Conservation (phyloP, 2,888 invertebrate species). For the Polymixis lichenea region DNA sequence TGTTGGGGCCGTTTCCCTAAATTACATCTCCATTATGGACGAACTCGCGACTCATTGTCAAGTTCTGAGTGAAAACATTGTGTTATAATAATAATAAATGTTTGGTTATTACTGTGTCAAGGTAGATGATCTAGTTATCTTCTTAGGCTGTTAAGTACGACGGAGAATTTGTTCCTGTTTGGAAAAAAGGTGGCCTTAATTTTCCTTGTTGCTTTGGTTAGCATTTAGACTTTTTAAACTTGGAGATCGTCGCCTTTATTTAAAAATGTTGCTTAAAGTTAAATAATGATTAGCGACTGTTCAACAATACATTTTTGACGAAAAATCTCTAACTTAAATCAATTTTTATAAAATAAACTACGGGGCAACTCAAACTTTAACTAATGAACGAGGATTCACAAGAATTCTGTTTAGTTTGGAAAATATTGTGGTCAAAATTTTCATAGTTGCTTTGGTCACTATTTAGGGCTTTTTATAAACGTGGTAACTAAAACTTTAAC, state of each 20-base stretch:
- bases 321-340: too few relatives aligned
- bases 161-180: not conserved
- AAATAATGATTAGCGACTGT: too few relatives aligned
- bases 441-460: too few relatives aligned
- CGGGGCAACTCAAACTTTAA: too few relatives aligned
- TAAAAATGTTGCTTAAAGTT: too few relatives aligned
- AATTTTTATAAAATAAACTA: too few relatives aligned
- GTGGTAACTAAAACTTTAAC: too few relatives aligned
- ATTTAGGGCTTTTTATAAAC: too few relatives aligned
- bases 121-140: slow-evolving; percentile 26
- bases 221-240: not conserved
- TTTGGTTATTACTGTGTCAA: slow-evolving; percentile 49
- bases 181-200: not conserved
- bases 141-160: slow-evolving; percentile 1
- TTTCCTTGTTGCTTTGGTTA: not conserved
- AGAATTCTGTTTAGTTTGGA: too few relatives aligned
- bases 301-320: too few relatives aligned
- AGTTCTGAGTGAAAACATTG: slow-evolving; percentile 59
- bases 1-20: slow-evolving; percentile 75
- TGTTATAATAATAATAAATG: slow-evolving; percentile 41
- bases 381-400: too few relatives aligned
- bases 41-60: slow-evolving; percentile 78
- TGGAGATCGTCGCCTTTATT: not conserved
- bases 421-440: too few relatives aligned
- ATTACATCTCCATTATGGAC: slow-evolving; percentile 78